Percentiles rank a stretch among this genome's conserved stretches.
These are phyloP conservation scores for Hemitrygon akajei DNA, from an alignment of 2,797 vertebrate genomes.

Conservation along the genomic window DNA sequence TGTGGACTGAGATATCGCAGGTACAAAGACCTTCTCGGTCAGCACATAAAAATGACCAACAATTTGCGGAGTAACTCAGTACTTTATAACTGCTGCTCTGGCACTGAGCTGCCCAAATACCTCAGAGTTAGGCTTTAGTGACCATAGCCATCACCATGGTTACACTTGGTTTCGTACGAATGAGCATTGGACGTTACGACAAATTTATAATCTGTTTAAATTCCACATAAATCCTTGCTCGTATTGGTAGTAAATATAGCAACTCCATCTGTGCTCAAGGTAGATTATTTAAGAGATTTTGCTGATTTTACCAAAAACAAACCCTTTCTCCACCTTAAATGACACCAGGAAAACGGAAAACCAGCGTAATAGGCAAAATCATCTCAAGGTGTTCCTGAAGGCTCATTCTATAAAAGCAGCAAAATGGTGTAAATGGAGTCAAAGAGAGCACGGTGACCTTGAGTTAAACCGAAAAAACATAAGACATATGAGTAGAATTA, in stretches of 20 bases:
- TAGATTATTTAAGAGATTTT: background rate
- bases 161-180: conserved; percentile 52
- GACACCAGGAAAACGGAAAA: background rate
- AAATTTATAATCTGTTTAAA: conserved; percentile 59
- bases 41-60: background rate
- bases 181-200: conserved; percentile 53
- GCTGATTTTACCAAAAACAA: background rate
- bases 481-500: too few species aligned
- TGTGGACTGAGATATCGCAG: background rate
- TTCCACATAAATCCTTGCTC: conserved; percentile 43
- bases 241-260: conserved; percentile 17
- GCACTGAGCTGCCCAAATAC: conserved; percentile 45
- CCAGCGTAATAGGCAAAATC: background rate
- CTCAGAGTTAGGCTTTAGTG: conserved; percentile 46
- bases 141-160: conserved; percentile 52
- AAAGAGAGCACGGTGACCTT: background rate
- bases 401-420: background rate
- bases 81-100: conserved; percentile 49
- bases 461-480: background rate
- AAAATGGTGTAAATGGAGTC: background rate
- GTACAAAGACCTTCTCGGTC: background rate
- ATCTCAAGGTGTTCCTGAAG: background rate
- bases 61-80: background rate
- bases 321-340: background rate
- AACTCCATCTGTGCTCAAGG: conserved; percentile 36